Evolutionary conservation across 2,888 invertebrate species (phyloP), one percentile per base, ranked within the genome.

Genomic region (Tinea trinotella): DNA sequence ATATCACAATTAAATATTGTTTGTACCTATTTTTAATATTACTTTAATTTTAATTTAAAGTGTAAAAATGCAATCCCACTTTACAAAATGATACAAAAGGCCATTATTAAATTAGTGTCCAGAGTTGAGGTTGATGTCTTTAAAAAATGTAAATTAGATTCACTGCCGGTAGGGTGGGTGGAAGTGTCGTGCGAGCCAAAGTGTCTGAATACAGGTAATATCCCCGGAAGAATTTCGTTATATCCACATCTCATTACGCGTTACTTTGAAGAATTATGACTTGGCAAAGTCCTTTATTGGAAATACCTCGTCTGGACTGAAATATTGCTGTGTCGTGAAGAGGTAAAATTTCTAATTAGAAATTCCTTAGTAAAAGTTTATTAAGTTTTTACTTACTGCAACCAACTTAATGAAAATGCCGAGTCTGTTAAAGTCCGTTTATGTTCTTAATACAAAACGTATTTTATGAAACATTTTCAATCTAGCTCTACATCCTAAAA

Each of bases 201-300:
- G 7, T 22, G 30, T 4, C 40, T 3, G 19, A 18, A 18, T 19
- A 9, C 35, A 40, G 49, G 50, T 55, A 55, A 57, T 56, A 46
- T 36, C 53, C 52, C 78, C 72, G 68, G 70, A 80, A 78, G 81
- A 83, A 81, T 81, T 75, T 71, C 71, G 73, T 79, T 77, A 82
- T 74, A 83, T 79, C 79, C 81, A 79, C 83, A 84, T 84, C 84
- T 85, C 81, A 83, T 84, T 84, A 85, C 79, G 79, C 76, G 83
- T 79, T 74, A 82, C 85, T 84, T 83, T 82, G 78, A 81, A 85
- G 84, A 84, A 84, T 84, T 84, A 84, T 85, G 84, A 84, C 80
- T 85, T 82, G 83, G 84, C 84, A 79, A 82, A 84, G 84, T 79
- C 84, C 84, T 81, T 85, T 85, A 85, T 85, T 85, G 85, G 83